Percentiles rank a stretch among this genome's conserved stretches.
phyloP scores from a whole-genome alignment of 1,140 invertebrate species.

The Drosophila ironensis region DNA sequence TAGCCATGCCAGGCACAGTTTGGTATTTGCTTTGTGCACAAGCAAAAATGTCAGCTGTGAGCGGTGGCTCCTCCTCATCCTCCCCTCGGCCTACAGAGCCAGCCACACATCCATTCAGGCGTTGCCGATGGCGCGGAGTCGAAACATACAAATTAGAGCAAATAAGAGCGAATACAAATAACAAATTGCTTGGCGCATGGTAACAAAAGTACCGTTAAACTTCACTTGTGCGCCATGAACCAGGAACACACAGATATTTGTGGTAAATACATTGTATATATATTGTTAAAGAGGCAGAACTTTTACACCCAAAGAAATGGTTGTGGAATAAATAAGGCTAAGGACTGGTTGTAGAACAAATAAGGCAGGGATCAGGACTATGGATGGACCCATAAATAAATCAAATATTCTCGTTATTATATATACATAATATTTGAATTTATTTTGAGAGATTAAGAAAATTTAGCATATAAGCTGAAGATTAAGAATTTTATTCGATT shows the following conservation, averaged over 20 bases:
- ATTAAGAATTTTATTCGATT: no score
- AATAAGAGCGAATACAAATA: conserved; percentile 68
- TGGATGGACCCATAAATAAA: no score
- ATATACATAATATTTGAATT: no score
- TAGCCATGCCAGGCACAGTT: conserved; percentile 73
- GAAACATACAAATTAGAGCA: conserved; percentile 75
- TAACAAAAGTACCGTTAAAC: conserved; percentile 73
- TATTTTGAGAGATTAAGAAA: no score
- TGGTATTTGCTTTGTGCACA: conserved; percentile 72
- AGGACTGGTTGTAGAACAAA: no score
- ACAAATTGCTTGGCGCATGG: conserved; percentile 72
- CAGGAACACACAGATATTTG: conserved; percentile 1
- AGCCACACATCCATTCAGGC: not conserved
- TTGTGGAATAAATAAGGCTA: not conserved
- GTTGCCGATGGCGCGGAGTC: conserved; percentile 1
- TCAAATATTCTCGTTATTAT: no score
- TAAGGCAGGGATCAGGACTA: no score
- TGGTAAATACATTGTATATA: no score
- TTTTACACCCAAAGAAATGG: conserved; percentile 18
- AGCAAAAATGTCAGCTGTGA: conserved; percentile 75
- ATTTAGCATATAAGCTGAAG: no score
- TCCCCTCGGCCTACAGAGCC: not conserved
- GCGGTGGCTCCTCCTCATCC: not conserved
- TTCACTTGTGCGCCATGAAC: conserved; percentile 41
- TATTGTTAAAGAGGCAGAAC: conserved; percentile 10